phyloP scores from a whole-genome alignment of 2,113 vertebrate species.

The Ophiodon elongatus region DNA sequence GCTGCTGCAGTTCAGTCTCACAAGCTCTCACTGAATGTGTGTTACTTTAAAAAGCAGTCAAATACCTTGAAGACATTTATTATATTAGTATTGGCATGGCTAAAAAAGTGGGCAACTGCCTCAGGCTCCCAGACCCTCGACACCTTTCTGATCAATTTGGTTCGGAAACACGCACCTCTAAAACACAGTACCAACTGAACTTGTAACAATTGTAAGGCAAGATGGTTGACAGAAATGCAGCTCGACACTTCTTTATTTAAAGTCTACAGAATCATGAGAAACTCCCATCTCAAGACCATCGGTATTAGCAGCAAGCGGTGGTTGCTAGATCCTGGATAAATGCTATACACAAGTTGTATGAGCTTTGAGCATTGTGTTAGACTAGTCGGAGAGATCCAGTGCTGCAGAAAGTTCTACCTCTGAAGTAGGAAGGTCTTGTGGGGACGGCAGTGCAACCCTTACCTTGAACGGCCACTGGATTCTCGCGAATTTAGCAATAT shows the following conservation, averaged over 20 bases:
- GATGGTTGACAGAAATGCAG: neutral
- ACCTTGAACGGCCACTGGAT: too few relatives aligned
- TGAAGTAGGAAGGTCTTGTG: too few relatives aligned
- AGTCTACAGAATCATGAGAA: neutral
- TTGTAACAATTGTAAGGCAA: neutral
- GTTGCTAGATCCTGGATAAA: neutral
- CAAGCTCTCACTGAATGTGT: neutral
- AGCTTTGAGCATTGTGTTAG: neutral
- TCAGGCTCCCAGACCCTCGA: neutral
- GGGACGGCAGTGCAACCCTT: too few relatives aligned
- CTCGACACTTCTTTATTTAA: neutral
- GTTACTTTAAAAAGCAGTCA: neutral
- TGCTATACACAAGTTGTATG: too few relatives aligned
- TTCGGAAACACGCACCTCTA: neutral
- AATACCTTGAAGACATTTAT: neutral
- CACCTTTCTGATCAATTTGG: neutral
- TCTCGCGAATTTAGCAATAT: too few relatives aligned
- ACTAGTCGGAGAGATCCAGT: neutral
- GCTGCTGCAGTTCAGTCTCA: neutral
- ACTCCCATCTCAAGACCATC: neutral
- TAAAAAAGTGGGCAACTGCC: neutral
- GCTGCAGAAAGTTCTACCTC: neutral
- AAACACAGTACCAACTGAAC: neutral
- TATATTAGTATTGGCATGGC: neutral
- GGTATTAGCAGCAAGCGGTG: neutral